These are phyloP conservation scores for Tautogolabrus adspersus DNA, from an alignment of 2,113 vertebrate genomes.

Conservation along the genomic window DNA sequence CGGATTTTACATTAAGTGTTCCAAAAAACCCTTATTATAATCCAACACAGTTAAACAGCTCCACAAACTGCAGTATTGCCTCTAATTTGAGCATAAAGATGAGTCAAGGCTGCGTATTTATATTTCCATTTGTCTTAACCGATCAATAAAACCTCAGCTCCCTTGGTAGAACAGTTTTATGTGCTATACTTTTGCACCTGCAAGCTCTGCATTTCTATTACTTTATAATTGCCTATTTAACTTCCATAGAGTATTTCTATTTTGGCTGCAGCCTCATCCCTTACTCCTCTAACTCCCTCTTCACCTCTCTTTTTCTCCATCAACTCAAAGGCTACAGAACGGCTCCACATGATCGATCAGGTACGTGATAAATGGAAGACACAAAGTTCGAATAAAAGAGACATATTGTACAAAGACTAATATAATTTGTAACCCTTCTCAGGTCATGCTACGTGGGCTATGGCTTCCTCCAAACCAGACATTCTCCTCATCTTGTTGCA, in stretches of 20 bases:
- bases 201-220: not conserved
- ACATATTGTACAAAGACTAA: slow-evolving; percentile 39
- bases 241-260: slow-evolving; percentile 15
- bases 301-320: slow-evolving; percentile 35
- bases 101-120: not conserved
- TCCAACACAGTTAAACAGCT: not conserved
- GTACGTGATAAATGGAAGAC: slow-evolving; percentile 76
- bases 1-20: not conserved
- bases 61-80: not conserved
- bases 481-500: slow-evolving; percentile 97
- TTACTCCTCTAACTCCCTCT: slow-evolving; percentile 41
- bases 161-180: not conserved
- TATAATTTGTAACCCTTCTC: slow-evolving; percentile 60
- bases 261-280: slow-evolving; percentile 8
- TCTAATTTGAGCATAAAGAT: not conserved
- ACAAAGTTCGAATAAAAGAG: slow-evolving; percentile 12
- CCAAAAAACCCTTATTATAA: slow-evolving; percentile 2
- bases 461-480: slow-evolving; percentile 98
- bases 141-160: slow-evolving; percentile 35
- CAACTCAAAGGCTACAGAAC: slow-evolving; percentile 82
- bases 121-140: slow-evolving; percentile 13
- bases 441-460: slow-evolving; percentile 99
- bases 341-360: slow-evolving; percentile 86
- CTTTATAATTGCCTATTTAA: slow-evolving; percentile 3
- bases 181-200: not conserved